Percentiles rank a stretch among this genome's conserved stretches.
Evolutionary conservation across 2,113 vertebrate genomes (phyloP).

Genomic region (Passer domesticus): DNA sequence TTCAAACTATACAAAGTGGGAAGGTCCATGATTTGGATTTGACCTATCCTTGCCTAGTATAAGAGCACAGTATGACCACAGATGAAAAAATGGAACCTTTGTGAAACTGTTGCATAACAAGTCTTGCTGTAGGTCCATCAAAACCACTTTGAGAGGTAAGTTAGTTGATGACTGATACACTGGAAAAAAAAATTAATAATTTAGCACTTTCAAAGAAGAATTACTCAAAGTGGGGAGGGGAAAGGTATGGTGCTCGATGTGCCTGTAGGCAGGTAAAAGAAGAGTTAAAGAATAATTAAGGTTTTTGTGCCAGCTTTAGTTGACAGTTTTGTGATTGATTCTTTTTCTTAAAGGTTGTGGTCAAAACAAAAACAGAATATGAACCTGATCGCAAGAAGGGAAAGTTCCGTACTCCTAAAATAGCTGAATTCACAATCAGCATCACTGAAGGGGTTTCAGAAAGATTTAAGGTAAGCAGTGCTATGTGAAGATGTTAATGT

Average conservation of each 20-base stretch:
- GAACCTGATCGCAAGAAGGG: conserved; percentile 89
- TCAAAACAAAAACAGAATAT: conserved; percentile 95
- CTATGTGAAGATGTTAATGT: not conserved
- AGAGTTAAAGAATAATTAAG: not conserved
- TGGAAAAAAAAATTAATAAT: not conserved
- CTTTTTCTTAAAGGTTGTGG: conserved; percentile 82
- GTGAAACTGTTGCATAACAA: not conserved
- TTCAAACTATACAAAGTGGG: not conserved
- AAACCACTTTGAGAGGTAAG: not conserved
- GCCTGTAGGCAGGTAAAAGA: not conserved
- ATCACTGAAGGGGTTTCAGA: conserved; percentile 92
- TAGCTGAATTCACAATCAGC: conserved; percentile 93
- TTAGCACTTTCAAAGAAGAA: not conserved
- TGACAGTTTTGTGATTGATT: not conserved
- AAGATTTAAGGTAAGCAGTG: conserved; percentile 88
- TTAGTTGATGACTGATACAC: not conserved
- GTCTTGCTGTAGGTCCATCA: not conserved
- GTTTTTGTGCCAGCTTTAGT: not conserved
- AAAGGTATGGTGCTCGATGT: not conserved
- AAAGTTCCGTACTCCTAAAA: conserved; percentile 86
- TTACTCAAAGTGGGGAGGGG: not conserved
- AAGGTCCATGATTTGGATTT: not conserved
- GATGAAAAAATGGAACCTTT: not conserved
- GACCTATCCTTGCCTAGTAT: not conserved
- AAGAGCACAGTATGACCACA: not conserved